Conservation (phyloP, 2,888 invertebrate species). For the Stenodema calcarata region DNA sequence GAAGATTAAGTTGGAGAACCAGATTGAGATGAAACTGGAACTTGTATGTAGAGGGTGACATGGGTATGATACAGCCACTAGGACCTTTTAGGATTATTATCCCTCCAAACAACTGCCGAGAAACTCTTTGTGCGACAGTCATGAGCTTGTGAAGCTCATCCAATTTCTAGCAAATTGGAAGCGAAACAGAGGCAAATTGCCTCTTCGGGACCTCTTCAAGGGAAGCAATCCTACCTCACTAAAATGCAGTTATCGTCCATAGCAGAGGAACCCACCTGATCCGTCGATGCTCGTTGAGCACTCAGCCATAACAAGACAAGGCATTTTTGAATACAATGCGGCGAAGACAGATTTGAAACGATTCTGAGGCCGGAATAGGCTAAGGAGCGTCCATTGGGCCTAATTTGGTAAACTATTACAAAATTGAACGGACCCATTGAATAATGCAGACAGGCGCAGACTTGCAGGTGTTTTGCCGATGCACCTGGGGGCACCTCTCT, state of each 20-base stretch:
- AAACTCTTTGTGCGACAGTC: no score
- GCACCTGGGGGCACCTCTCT: not conserved
- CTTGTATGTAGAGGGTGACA: no score
- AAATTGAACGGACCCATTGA: constrained; percentile 14
- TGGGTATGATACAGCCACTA: no score
- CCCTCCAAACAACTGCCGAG: no score
- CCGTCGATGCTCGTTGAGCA: not conserved
- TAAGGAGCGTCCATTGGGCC: constrained; percentile 8
- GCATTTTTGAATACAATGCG: constrained; percentile 17
- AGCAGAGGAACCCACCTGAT: not conserved
- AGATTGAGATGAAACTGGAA: no score
- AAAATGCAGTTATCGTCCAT: not conserved
- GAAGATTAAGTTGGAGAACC: no score
- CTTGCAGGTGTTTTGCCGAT: not conserved
- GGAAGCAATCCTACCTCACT: not conserved
- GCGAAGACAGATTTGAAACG: constrained; percentile 24
- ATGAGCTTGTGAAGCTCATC: no score
- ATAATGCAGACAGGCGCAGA: not conserved
- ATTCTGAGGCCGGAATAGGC: not conserved
- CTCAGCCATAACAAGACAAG: not conserved
- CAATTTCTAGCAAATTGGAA: not conserved
- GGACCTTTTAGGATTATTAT: no score
- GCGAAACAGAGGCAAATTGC: not conserved
- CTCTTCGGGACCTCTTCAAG: not conserved
- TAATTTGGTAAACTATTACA: constrained; percentile 23